phyloP scores from a whole-genome alignment of 1,140 invertebrate species.

The Bombus soroeensis region DNA sequence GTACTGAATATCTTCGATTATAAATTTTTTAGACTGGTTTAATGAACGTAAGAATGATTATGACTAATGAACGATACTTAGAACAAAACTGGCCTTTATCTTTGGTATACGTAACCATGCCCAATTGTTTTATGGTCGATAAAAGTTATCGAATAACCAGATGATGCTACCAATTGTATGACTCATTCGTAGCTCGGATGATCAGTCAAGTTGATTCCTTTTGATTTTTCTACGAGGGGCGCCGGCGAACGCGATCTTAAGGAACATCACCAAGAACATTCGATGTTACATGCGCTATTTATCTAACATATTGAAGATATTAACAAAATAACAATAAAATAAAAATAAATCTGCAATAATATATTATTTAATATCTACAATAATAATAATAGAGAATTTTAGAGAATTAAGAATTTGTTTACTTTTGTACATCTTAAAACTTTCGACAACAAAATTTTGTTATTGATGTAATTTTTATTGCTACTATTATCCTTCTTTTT shows the following conservation, averaged over 20 bases:
- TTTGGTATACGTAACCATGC: not conserved
- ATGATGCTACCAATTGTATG: constrained; percentile 30
- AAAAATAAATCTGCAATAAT: not conserved
- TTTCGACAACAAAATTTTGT: not conserved
- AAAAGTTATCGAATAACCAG: constrained; percentile 42
- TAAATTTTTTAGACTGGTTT: not conserved
- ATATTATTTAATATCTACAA: not conserved
- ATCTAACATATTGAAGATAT: not conserved
- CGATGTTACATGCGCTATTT: not conserved
- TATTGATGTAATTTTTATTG: too few relatives aligned
- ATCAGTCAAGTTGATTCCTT: constrained; percentile 7
- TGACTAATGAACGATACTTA: too few relatives aligned
- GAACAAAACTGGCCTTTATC: constrained; percentile 11
- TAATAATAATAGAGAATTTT: not conserved
- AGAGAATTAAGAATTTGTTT: too few relatives aligned
- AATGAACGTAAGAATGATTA: not conserved
- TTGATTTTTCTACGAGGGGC: not conserved
- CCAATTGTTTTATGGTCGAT: constrained; percentile 19
- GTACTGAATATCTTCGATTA: not conserved
- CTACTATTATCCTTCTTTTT: not conserved
- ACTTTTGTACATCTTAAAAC: not conserved
- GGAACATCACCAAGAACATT: not conserved
- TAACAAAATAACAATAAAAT: not conserved
- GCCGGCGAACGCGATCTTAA: not conserved
- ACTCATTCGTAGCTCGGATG: constrained; percentile 27